Evolutionary conservation across 2,113 vertebrate species (phyloP).

Genomic region (Microcebus tavaratra): DNA sequence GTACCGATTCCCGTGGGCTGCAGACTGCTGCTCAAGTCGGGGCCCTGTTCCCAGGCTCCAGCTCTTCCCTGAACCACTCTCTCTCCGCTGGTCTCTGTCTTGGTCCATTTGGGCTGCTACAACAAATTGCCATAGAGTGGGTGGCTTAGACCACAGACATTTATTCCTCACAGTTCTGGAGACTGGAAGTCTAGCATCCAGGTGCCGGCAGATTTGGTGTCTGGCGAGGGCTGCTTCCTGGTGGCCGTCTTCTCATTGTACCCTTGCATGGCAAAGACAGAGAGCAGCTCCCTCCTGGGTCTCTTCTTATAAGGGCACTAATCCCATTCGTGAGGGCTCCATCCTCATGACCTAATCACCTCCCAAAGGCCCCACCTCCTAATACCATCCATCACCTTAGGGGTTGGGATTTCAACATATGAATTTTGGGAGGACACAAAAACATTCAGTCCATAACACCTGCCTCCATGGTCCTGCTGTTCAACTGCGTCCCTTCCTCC

Average conservation of each 20-base stretch:
- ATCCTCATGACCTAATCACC: no score
- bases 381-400: neutral
- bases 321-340: neutral
- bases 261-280: no score
- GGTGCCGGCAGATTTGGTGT: neutral
- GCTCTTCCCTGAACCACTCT: neutral
- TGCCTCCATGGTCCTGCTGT: neutral
- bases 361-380: neutral
- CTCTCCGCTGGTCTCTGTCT: neutral
- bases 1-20: neutral
- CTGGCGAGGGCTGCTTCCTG: neutral
- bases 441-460: neutral
- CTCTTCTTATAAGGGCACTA: neutral
- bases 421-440: neutral
- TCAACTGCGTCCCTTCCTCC: neutral
- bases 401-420: neutral
- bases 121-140: neutral
- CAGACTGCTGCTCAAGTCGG: accelerated
- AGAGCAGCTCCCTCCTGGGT: neutral
- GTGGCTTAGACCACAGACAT: neutral
- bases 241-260: neutral
- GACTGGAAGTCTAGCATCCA: neutral
- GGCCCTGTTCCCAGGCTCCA: neutral
- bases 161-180: neutral
- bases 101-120: neutral